Conservation (phyloP, 2,113 vertebrate species). For the Engystomops pustulosus region DNA sequence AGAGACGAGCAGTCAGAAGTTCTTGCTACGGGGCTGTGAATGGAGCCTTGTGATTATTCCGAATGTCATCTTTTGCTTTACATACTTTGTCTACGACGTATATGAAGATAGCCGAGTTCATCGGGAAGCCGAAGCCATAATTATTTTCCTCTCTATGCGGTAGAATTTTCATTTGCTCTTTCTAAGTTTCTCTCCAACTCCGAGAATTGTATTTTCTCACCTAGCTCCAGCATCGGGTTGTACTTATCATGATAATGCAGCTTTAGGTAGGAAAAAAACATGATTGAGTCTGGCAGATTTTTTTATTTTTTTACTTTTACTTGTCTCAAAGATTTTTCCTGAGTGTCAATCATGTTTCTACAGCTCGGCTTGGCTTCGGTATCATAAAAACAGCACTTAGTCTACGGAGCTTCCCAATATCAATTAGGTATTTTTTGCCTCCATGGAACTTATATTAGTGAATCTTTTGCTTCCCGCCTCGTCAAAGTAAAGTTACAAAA, state of each 20-base stretch:
- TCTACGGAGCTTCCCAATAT: not conserved
- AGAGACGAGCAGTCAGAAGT: not conserved
- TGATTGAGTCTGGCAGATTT: slow-evolving; percentile 13
- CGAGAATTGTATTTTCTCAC: slow-evolving; percentile 30
- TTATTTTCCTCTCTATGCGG: slow-evolving; percentile 37
- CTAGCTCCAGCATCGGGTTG: not conserved
- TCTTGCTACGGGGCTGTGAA: slow-evolving; percentile 1
- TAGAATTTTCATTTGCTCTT: slow-evolving; percentile 40
- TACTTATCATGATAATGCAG: slow-evolving; percentile 35
- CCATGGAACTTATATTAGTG: slow-evolving; percentile 19
- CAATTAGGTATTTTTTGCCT: slow-evolving; percentile 7
- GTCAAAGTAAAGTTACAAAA: not conserved
- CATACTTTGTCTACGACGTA: not conserved
- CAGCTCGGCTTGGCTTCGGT: not conserved
- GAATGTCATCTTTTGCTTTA: slow-evolving; percentile 15
- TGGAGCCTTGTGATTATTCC: slow-evolving; percentile 28
- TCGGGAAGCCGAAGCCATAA: not conserved
- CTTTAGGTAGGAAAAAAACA: slow-evolving; percentile 1
- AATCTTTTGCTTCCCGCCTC: not conserved
- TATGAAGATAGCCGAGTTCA: not conserved
- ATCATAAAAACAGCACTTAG: not conserved
- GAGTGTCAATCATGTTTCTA: slow-evolving; percentile 23
- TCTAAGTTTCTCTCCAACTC: slow-evolving; percentile 29
- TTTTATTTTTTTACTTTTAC: slow-evolving; percentile 4
- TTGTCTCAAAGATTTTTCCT: slow-evolving; percentile 25